These are phyloP conservation scores for Carpatolechia fugitivella DNA, from an alignment of 2,888 invertebrate genomes.

Conservation along the genomic window DNA sequence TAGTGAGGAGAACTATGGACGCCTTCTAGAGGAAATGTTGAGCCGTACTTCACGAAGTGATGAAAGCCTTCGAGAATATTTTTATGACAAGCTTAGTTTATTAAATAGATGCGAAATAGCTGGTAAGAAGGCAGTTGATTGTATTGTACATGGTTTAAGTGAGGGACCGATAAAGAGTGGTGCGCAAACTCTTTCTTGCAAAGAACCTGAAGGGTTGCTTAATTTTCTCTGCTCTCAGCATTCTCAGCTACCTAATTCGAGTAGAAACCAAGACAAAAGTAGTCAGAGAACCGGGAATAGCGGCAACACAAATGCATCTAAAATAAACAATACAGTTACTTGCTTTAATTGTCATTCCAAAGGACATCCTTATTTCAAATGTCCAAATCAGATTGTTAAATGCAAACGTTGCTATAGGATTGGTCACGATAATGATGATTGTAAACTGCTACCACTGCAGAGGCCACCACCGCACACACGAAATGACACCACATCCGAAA, in stretches of 20 bases:
- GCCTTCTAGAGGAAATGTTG: slow-evolving; percentile 24
- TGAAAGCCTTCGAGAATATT: slow-evolving; percentile 23
- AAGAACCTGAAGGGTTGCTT: slow-evolving; percentile 25
- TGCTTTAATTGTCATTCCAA: too few species aligned
- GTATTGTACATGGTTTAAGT: slow-evolving; percentile 24
- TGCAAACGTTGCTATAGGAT: slow-evolving; percentile 16
- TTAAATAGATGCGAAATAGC: too few species aligned
- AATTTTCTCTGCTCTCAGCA: slow-evolving; percentile 18
- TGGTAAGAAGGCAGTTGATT: slow-evolving; percentile 29
- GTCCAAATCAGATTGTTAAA: too few species aligned
- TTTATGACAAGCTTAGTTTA: slow-evolving; percentile 4
- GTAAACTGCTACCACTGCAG: slow-evolving; percentile 8
- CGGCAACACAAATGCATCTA: too few species aligned
- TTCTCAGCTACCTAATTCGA: background rate
- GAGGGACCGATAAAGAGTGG: slow-evolving; percentile 22
- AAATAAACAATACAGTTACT: too few species aligned
- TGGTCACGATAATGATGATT: slow-evolving; percentile 12
- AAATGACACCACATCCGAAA: background rate
- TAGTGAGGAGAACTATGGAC: slow-evolving; percentile 25
- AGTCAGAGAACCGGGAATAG: too few species aligned
- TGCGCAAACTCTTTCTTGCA: slow-evolving; percentile 23
- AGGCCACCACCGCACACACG: background rate
- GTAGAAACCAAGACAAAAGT: too few species aligned
- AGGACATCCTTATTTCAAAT: too few species aligned
- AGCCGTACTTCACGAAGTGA: slow-evolving; percentile 13